Evolutionary conservation across 2,797 vertebrate species (phyloP), one percentile per base, ranked within the genome.

Genomic region (Odontamblyopus rebecca): DNA sequence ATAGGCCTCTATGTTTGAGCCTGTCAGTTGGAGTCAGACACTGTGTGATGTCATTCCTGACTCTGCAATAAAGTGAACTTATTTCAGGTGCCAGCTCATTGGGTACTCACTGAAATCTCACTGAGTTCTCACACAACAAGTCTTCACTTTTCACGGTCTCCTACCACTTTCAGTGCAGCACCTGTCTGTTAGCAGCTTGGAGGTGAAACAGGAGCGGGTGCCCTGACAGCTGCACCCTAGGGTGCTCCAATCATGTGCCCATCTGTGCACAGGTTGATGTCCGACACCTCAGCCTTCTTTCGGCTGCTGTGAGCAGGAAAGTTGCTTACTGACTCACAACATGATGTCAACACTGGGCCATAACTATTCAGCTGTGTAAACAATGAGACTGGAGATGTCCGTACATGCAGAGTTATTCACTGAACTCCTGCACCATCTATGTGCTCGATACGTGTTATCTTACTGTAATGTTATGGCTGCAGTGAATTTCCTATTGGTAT

Each of bases 111-210:
- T 30, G 57, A 30, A 1, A 2, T 60, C 15, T 65, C 8, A 48
- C 54, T 30, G 59, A 18, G 12, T 18, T 60, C 15, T 65, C 8
- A 48, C 54, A 32, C 38, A 63, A 15, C 62, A n/a, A 0, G n/a
- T 29, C 19, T 41, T 59, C 27, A 30, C 50, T 61, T 66, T 13
- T 4, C 7, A 23, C 7, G 48, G 51, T 72, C 71, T 19, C 68
- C 79, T 54, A 63, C 30, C 15, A 51, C 2, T 23, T 60, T 65
- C 61, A 19, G 74, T 71, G 67, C 15, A 64, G 71, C 18, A 63
- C 50, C 75, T 53, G 53, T 82, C 83, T 71, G 68, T 84, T 80
- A 83, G 9, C 64, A 48, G 72, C 74, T 57, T 51, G 18, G 48
- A 69, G 72, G 62, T 82, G 80, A 71, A 61, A 63, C 70, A 76